These are phyloP conservation scores for Microcebus ravelobensis DNA, from an alignment of 2,113 vertebrate genomes.

Conservation along the genomic window DNA sequence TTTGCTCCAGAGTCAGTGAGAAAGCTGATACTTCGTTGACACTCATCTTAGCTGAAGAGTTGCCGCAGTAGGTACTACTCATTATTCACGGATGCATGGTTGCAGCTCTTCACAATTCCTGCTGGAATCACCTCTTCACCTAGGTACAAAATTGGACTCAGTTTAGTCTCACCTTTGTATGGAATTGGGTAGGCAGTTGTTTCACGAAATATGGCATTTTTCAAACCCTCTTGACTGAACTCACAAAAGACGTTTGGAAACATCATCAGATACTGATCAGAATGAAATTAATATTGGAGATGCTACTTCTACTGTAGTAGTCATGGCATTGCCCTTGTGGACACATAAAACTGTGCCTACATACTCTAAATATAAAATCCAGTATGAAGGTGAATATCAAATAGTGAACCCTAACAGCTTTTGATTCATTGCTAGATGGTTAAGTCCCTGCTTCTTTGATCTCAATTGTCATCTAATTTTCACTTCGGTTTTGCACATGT, in stretches of 20 bases:
- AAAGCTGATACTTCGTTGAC: conserved; percentile 91
- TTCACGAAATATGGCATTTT: conserved; percentile 35
- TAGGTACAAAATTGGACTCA: conserved; percentile 63
- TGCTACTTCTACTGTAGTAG: not conserved
- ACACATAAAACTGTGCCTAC: not conserved
- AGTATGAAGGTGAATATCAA: not conserved
- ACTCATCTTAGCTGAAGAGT: conserved; percentile 93
- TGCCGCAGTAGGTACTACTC: conserved; percentile 94
- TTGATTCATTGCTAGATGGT: not conserved
- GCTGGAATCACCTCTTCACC: conserved; percentile 43
- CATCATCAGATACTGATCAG: not conserved
- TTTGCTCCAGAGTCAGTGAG: conserved; percentile 96
- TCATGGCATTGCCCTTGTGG: not conserved
- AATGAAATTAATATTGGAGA: not conserved
- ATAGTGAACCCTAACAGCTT: not conserved
- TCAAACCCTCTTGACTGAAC: conserved; percentile 11
- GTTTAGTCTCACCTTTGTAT: conserved; percentile 44
- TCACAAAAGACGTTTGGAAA: not conserved
- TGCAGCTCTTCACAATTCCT: conserved; percentile 38
- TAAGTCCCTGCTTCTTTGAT: not conserved
- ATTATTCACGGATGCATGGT: conserved; percentile 87
- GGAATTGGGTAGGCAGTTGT: not conserved
- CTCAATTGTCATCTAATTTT: not conserved
- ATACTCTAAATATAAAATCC: not conserved
- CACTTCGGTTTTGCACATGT: not conserved